Base-by-base conservation (phyloP, 2,113 vertebrate species). In the Plectropomus leopardus region DNA sequence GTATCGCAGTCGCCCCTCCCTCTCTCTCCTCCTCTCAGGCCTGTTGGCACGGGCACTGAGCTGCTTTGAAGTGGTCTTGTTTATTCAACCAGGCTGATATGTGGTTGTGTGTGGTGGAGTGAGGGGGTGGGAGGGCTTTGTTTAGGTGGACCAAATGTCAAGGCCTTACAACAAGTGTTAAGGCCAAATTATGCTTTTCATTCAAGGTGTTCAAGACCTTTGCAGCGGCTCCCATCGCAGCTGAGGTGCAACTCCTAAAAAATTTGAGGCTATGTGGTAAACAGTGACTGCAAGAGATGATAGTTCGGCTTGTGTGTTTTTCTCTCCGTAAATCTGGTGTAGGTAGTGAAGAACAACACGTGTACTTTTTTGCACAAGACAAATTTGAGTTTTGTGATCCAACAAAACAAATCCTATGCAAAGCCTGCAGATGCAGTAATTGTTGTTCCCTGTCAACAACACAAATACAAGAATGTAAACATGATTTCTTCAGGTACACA, bases 41-140 rank as follows among this genome's bases (percentile, higher is more conserved):
- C 88, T 85, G 89, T 79, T 92, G 91, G 83, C 90, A 90, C 44
- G 54, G 60, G 50, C 72, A 57, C 82, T 74, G 82, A 85, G 78
- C 50, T 70, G 57, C 81, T 91, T 87, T 90, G 79, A 91, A 88
- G 83, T 89, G 84, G 66, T 82, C 85, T 76, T 86, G 87, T 90
- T 87, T 90, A 85, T 86, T 70, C 71, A 74, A 74, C 54, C 76
- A 88, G 80, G 54, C 72, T 83, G 45, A 81, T 72, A 83, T 77
- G 64, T 42, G 66, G 30, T 69, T 86, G 71, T 74, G 64, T 51
- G 42, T 57, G 72, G 16, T 32, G 13, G 78, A 50, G 64, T 69
- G 64, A 86, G 61, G 53, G 53, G 73, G 79, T 34, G 30, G 59
- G 73, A 57, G 32, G 47, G 30, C 9, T 1, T 71, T 76, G 71